phyloP scores from a whole-genome alignment of 2,888 invertebrate species.

The Polymixis lichenea region DNA sequence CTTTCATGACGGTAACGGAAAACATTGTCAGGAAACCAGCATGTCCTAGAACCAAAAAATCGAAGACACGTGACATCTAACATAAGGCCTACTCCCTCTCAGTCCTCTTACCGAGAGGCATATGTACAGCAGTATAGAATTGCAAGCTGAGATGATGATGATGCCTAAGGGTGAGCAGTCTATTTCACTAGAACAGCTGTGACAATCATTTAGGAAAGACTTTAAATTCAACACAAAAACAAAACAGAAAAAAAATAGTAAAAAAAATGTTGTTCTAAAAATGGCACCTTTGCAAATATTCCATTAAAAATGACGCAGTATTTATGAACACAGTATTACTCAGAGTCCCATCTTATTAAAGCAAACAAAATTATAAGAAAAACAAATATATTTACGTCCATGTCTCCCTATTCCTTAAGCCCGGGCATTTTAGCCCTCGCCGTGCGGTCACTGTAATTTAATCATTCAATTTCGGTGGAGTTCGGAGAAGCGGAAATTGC shows the following conservation, averaged over 20 bases:
- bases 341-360: constrained; percentile 5
- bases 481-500: constrained; percentile 46
- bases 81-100: too few species aligned
- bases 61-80: too few species aligned
- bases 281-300: background rate
- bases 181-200: too few species aligned
- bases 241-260: background rate
- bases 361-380: constrained; percentile 50
- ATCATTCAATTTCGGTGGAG: constrained; percentile 62
- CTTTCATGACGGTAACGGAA: too few species aligned
- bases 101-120: too few species aligned
- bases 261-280: background rate
- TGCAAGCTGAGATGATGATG: too few species aligned
- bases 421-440: constrained; percentile 26
- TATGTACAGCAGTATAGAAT: too few species aligned
- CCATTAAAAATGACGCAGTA: constrained; percentile 20
- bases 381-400: constrained; percentile 46
- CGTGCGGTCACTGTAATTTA: constrained; percentile 60
- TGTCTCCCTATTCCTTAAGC: constrained; percentile 23
- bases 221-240: too few species aligned
- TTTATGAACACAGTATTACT: constrained; percentile 15
- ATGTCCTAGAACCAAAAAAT: too few species aligned
- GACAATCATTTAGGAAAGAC: too few species aligned
- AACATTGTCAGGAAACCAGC: too few species aligned
- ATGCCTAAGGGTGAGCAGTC: too few species aligned